Conservation (phyloP, 2,113 vertebrate genomes). For the Uria lomvia region DNA sequence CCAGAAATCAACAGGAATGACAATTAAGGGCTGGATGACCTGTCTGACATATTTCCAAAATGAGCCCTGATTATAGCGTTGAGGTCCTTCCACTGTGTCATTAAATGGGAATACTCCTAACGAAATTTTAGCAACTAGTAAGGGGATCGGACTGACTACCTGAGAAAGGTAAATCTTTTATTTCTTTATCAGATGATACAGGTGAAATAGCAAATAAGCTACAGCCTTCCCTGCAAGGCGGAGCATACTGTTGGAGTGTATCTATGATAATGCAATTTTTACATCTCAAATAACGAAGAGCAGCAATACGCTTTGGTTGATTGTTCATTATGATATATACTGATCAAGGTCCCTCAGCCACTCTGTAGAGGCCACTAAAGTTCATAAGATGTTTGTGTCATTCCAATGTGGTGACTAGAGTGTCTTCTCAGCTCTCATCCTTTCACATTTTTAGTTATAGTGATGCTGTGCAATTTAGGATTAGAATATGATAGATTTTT, state of each 20-base stretch:
- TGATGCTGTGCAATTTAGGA: background rate
- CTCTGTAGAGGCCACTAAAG: background rate
- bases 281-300: background rate
- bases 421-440: background rate
- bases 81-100: background rate
- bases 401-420: background rate
- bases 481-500: background rate
- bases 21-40: background rate
- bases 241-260: background rate
- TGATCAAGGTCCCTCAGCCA: background rate
- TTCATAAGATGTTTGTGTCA: background rate
- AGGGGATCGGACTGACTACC: background rate
- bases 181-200: background rate
- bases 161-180: background rate
- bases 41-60: slow-evolving; percentile 1
- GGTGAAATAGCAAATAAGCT: background rate
- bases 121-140: background rate
- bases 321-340: background rate
- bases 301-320: background rate
- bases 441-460: background rate
- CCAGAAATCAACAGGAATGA: background rate
- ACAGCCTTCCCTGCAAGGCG: background rate
- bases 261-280: background rate
- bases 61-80: background rate
- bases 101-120: background rate